Conservation (phyloP, 2,113 vertebrate genomes). For the Dipodomys merriami region DNA sequence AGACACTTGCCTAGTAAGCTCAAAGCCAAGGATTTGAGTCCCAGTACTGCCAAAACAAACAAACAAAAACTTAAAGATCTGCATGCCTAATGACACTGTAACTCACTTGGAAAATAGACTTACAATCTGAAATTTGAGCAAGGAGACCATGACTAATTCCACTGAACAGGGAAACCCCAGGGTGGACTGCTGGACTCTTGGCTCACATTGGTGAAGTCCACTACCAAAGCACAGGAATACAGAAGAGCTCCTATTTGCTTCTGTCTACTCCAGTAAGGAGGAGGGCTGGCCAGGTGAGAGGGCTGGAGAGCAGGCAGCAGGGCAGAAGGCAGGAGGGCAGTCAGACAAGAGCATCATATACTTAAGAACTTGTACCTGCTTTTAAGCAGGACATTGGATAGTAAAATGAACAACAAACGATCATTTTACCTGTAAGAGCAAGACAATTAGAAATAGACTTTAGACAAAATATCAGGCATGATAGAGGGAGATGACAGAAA, state of each 20-base stretch:
- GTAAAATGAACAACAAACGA: not conserved
- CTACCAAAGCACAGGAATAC: not conserved
- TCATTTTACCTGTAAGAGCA: not conserved
- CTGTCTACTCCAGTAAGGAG: not conserved
- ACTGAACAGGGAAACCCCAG: not conserved
- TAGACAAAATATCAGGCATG: not conserved
- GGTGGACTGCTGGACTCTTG: not conserved
- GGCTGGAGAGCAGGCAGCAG: not conserved
- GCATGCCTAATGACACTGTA: not conserved
- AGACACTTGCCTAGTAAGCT: no score
- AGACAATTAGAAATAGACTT: not conserved
- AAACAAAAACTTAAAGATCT: not conserved
- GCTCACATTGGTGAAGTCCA: not conserved
- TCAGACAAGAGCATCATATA: accelerated
- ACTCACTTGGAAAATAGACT: not conserved
- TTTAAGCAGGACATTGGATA: not conserved
- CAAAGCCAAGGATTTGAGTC: no score
- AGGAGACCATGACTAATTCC: not conserved
- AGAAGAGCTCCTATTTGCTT: not conserved
- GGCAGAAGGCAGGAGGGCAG: no score
- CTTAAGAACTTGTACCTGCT: not conserved
- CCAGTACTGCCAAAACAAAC: no score
- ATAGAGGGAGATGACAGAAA: not conserved
- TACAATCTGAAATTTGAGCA: not conserved
- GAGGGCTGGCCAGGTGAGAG: not conserved